Evolutionary conservation across 2,113 vertebrate genomes (phyloP).

Genomic region (Zapus hudsonius): DNA sequence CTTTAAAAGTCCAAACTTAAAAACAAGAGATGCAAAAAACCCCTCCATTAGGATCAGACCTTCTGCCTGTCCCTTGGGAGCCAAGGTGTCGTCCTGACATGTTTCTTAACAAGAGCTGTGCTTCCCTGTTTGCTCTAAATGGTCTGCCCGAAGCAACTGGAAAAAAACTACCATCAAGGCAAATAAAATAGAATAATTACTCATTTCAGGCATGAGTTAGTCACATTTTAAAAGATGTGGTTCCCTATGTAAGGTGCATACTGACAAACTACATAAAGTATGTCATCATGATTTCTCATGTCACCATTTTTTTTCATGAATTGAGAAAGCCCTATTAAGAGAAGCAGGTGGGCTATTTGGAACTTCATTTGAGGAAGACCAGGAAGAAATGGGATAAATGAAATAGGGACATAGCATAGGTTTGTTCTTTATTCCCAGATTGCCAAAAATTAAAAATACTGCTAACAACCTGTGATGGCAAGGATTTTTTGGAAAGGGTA

Average conservation of each 20-base stretch:
- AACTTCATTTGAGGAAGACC: not conserved
- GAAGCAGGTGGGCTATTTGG: not conserved
- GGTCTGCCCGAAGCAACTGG: conserved; percentile 53
- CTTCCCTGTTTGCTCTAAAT: conserved; percentile 44
- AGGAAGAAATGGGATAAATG: not conserved
- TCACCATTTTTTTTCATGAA: not conserved
- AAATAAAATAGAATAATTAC: conserved; percentile 72
- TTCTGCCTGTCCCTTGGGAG: conserved; percentile 18
- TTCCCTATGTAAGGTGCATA: conserved; percentile 18
- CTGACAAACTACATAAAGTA: not conserved
- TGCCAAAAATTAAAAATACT: conserved; percentile 20
- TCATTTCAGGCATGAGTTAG: conserved; percentile 71
- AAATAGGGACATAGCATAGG: not conserved
- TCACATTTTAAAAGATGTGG: conserved; percentile 68
- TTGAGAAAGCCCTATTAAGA: not conserved
- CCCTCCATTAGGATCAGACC: conserved; percentile 38
- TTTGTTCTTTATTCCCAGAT: conserved; percentile 20
- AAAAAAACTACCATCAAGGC: conserved; percentile 71
- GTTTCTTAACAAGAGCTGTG: conserved; percentile 54
- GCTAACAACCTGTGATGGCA: not conserved
- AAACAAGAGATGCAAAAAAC: conserved; percentile 51
- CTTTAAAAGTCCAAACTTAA: conserved; percentile 71
- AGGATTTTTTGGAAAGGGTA: not conserved
- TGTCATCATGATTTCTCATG: not conserved
- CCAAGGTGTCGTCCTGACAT: conserved; percentile 53